Conservation (phyloP, 2,113 vertebrate genomes). For the Cyrtonyx montezumae region DNA sequence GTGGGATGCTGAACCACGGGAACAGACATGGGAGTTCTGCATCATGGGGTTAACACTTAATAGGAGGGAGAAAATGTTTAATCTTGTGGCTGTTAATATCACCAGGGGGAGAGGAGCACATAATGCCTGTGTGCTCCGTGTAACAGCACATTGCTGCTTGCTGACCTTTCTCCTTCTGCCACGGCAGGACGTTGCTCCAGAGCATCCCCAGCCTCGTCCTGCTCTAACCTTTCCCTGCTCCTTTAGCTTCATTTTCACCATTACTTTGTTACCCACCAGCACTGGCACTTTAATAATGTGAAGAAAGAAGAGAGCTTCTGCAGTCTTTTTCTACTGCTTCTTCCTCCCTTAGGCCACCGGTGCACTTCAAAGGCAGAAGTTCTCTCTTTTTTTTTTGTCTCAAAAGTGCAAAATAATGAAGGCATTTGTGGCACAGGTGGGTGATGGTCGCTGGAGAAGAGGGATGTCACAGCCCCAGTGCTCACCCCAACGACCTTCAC, state of each 20-base stretch:
- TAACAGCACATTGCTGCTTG: neutral
- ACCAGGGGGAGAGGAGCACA: rapidly evolving
- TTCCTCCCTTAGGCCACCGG: neutral
- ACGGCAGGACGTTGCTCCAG: neutral
- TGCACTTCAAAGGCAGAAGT: neutral
- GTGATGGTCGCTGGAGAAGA: neutral
- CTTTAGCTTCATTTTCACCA: neutral
- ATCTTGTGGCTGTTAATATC: neutral
- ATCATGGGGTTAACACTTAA: neutral
- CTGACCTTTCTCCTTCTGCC: neutral
- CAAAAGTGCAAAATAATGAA: neutral
- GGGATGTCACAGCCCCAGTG: neutral
- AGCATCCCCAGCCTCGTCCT: neutral
- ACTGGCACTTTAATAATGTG: neutral
- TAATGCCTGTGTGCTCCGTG: neutral
- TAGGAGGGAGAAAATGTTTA: neutral
- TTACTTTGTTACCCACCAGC: neutral
- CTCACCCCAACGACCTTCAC: neutral
- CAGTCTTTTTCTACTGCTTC: rapidly evolving
- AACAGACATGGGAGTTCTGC: neutral
- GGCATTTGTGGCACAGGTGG: neutral
- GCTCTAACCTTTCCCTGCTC: neutral
- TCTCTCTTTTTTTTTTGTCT: neutral
- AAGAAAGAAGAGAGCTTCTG: neutral
- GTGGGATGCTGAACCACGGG: neutral